These are phyloP conservation scores for Anolis sagrei DNA, from an alignment of 2,113 vertebrate species.

Conservation along the genomic window DNA sequence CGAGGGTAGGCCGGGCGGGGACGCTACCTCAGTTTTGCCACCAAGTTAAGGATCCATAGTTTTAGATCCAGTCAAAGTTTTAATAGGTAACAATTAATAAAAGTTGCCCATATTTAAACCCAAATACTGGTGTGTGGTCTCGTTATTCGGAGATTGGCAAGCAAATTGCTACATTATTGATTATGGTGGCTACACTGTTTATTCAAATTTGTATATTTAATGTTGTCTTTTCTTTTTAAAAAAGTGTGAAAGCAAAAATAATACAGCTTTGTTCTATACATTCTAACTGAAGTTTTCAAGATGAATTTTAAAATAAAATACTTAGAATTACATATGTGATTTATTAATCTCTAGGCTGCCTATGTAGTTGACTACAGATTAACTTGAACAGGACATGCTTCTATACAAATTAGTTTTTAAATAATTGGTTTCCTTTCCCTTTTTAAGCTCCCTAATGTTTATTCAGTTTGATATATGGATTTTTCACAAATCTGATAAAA, in stretches of 20 bases:
- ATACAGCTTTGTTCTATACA: neutral
- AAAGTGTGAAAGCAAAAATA: neutral
- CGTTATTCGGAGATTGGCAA: too few relatives aligned
- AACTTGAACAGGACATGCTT: neutral
- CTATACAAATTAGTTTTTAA: neutral
- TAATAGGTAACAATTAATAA: too few relatives aligned
- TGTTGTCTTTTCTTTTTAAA: neutral
- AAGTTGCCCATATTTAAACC: too few relatives aligned
- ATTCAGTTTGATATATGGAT: neutral
- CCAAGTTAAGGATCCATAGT: too few relatives aligned
- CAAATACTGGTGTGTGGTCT: too few relatives aligned
- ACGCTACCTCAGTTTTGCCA: too few relatives aligned
- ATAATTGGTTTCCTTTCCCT: too few relatives aligned
- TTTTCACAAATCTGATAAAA: neutral
- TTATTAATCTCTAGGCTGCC: neutral
- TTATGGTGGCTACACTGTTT: too few relatives aligned
- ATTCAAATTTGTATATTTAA: too few relatives aligned
- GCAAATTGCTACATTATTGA: too few relatives aligned
- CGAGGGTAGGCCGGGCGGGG: too few relatives aligned
- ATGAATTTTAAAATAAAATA: neutral
- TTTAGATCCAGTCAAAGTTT: too few relatives aligned
- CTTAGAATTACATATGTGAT: constrained; percentile 2
- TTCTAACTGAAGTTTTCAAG: neutral
- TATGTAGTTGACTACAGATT: neutral
- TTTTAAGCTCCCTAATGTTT: neutral